Evolutionary conservation across 1,140 invertebrate species (phyloP).

Genomic region (Halesus radiatus): DNA sequence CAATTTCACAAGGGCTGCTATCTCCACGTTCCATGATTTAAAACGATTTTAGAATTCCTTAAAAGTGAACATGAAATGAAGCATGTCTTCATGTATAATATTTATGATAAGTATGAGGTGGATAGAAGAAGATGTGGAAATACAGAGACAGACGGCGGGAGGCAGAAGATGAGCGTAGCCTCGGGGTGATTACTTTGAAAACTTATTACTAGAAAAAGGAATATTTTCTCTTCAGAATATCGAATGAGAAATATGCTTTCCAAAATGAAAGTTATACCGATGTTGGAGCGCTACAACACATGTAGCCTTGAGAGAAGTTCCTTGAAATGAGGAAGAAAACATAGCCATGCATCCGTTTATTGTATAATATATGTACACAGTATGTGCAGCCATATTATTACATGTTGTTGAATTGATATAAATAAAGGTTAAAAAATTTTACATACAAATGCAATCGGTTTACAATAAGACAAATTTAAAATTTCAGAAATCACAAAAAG

Average conservation of each 20-base stretch:
- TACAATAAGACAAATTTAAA: too few species aligned
- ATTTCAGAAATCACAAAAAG: too few species aligned
- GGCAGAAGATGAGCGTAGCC: slow-evolving; percentile 30
- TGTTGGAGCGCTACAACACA: background rate
- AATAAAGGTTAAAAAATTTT: too few species aligned
- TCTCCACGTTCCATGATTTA: background rate
- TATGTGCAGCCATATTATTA: too few species aligned
- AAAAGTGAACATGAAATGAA: slow-evolving; percentile 13
- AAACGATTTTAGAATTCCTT: background rate
- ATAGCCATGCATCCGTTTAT: too few species aligned
- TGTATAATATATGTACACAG: too few species aligned
- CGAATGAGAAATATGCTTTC: slow-evolving; percentile 38
- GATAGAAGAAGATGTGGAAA: slow-evolving; percentile 1
- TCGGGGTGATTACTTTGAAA: slow-evolving; percentile 51
- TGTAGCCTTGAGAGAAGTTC: background rate
- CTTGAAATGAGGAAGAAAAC: too few species aligned
- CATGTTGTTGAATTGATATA: too few species aligned
- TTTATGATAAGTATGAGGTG: slow-evolving; percentile 28
- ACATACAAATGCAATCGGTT: too few species aligned
- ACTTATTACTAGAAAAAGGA: slow-evolving; percentile 54
- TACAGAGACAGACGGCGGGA: background rate
- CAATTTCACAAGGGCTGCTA: too few species aligned
- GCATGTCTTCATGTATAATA: slow-evolving; percentile 42
- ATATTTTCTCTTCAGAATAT: slow-evolving; percentile 49
- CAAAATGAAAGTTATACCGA: slow-evolving; percentile 27